A percentile compares a stretch with the other conserved stretches of the same genome.
These are phyloP conservation scores for Sylvilagus bachmani DNA, from an alignment of 2,113 vertebrate genomes.

Conservation along the genomic window DNA sequence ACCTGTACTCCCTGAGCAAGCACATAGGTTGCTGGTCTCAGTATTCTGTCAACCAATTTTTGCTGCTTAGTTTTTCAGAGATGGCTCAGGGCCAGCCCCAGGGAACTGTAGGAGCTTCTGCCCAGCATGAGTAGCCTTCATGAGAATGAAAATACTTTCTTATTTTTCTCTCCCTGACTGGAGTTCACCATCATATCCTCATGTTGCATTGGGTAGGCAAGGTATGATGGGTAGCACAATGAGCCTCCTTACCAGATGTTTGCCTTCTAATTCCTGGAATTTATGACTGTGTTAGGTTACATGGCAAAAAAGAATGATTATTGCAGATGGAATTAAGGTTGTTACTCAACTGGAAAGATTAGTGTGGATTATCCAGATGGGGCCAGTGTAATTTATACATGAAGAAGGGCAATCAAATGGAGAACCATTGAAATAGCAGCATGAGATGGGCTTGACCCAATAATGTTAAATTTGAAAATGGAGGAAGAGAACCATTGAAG, in stretches of 20 bases:
- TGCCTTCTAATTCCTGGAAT: not conserved
- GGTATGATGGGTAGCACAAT: not conserved
- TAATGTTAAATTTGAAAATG: constrained; percentile 19
- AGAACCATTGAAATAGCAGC: not conserved
- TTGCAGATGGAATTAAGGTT: not conserved
- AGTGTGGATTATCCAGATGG: not conserved
- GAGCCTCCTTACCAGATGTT: not conserved
- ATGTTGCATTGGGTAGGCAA: not conserved
- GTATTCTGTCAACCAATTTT: not conserved
- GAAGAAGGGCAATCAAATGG: not conserved
- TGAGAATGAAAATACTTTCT: not conserved
- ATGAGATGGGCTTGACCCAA: not conserved
- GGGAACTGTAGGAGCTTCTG: not conserved
- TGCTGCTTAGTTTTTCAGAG: not conserved
- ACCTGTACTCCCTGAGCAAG: not conserved
- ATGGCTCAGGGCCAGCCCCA: not conserved
- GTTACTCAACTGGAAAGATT: not conserved
- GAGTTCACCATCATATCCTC: not conserved
- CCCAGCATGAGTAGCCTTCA: not conserved
- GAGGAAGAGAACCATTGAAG: not conserved
- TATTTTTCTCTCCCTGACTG: not conserved
- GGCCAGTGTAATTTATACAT: not conserved
- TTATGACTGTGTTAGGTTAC: not conserved
- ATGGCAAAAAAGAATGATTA: not conserved
- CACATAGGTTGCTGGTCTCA: not conserved